A percentile compares a stretch with the other conserved stretches of the same genome.
Conservation (phyloP, 2,888 invertebrate species). For the Pristionchus maxplancki region DNA sequence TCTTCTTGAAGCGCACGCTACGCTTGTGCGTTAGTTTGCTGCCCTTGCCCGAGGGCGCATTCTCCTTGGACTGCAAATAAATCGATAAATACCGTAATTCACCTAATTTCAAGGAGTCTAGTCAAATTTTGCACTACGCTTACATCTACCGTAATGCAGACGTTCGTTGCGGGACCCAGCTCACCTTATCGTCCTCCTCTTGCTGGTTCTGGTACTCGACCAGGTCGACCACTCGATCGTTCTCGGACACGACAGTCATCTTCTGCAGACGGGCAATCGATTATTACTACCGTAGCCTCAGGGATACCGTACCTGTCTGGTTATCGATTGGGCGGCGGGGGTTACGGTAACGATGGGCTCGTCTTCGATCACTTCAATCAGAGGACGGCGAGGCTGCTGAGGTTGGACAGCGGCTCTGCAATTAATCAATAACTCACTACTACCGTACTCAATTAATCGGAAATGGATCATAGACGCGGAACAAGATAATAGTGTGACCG, state of each 20-base stretch:
- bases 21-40: constrained; percentile 51
- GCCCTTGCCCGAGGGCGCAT: constrained; percentile 12
- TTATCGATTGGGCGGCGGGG: constrained; percentile 27
- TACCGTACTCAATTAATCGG: background rate
- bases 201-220: constrained; percentile 31
- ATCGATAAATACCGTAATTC: constrained; percentile 5
- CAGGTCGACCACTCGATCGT: constrained; percentile 31
- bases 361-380: constrained; percentile 39
- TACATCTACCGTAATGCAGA: background rate
- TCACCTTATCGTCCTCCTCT: constrained; percentile 40
- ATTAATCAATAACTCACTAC: background rate
- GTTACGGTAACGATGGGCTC: background rate
- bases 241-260: constrained; percentile 43
- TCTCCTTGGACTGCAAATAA: constrained; percentile 19
- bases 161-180: constrained; percentile 2
- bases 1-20: constrained; percentile 52
- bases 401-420: constrained; percentile 7
- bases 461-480: background rate
- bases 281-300: background rate
- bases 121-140: background rate
- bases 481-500: background rate
- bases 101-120: background rate
- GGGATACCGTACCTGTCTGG: constrained; percentile 10
- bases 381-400: background rate
- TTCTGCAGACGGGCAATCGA: background rate